Base-by-base conservation (phyloP, 1,140 invertebrate genomes). In the Drosophila erecta region DNA sequence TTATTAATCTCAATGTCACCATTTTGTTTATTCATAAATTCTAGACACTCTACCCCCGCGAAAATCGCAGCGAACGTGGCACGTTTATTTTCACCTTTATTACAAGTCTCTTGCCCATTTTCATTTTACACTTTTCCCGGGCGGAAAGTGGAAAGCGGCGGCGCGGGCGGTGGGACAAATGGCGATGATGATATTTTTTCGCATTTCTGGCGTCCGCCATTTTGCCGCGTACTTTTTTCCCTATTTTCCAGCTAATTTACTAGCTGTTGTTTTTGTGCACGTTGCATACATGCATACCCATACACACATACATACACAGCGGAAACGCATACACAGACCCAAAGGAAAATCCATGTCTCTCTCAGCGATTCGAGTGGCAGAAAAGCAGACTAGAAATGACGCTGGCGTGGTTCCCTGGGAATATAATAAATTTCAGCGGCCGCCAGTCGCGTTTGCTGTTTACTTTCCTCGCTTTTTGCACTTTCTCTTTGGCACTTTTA, bases 181-280 rank as follows among this genome's bases (percentile, higher is more conserved):
- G 55, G 61, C 41, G 38, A 65, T 72, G 55, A 57, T 79, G 54
- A 60, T 77, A 30, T 64, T 86, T 57, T 76, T 62, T 72, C 72
- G 75, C 79, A 67, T 79, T 89, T 79, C 77, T 83, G 75, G 83
- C 79, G 75, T 81, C 79, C 81, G 81, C 84, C 81, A 87, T 86
- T 83, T 86, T 79, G 83, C 79, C 75, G 83, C 84, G 79, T 70
- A 72, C 79, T 86, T 87, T 86, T 83, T 81, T 79, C 66, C 76
- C 80, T 76, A 87, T 89, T 87, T 83, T 79, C 66, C 76, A 83
- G 83, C 84, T 87, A 87, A 87, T 87, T 87, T 87, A 87, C 84
- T 89, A 89, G 79, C 84, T 61, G 75, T 87, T 86, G 84, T 86
- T 86, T 79, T 87, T 87, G 75, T 79, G 79, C 69, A 51, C 64